Base-by-base conservation (phyloP, 2,797 vertebrate species). In the Myioborus melanocephalus region DNA sequence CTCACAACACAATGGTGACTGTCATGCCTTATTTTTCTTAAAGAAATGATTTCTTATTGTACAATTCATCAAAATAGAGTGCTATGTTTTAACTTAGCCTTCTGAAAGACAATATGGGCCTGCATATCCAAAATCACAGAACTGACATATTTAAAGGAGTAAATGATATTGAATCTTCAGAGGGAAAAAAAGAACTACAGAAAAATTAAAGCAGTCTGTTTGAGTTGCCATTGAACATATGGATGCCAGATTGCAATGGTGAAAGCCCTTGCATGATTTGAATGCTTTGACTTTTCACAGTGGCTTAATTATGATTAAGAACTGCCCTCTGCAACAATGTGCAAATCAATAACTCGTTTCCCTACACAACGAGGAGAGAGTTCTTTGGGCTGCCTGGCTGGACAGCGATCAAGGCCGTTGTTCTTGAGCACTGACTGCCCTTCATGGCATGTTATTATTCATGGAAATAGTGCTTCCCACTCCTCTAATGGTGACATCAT, bases 151-250 rank as follows among this genome's bases (percentile, higher is more conserved):
- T 95, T 82, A 88, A 94, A 89, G 24, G 60, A 8, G 80, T 94
- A 97, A 96, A 94, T 91, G 93, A 94, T 94, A 94, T 93, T 91
- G 95, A 94, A 83, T 73, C 64, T 94, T 95, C 60, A 82, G 92
- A 93, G 65, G 2, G 3, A 0, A 10, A 70, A 68, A 89, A 37
- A 44, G 22, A 37, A 4, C 10, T 59, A n/a, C 0, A 2, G 59
- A 94, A 96, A 96, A 97, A 96, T 96, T 90, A 94, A 96, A 96
- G 80, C 95, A 94, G 53, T 84, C 85, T 96, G 95, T 90, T 86
- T 72, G 88, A 63, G 73, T 88, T 94, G 87, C 88, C 89, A 65
- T 87, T 49, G 83, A 94, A 97, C 96, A 97, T 97, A 93, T 97
- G 96, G 95, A 94, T 91, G 52, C 95, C 96, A 97, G 96, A 97